Percentiles rank a stretch among this genome's conserved stretches.
These are phyloP conservation scores for Prinia subflava DNA, from an alignment of 2,113 vertebrate species.

Conservation along the genomic window DNA sequence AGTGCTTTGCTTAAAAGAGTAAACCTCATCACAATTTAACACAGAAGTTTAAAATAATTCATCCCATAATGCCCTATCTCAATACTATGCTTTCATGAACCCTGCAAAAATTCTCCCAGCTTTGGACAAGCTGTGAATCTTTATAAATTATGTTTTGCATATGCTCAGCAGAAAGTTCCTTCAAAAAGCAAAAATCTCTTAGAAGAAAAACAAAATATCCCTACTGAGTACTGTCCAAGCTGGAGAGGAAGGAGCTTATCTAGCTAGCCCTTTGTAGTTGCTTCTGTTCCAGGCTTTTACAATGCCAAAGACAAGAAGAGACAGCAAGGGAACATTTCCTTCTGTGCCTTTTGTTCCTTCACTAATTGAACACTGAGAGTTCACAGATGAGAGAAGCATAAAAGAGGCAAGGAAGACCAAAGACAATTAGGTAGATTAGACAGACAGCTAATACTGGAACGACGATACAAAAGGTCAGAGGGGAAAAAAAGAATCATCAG, in stretches of 20 bases:
- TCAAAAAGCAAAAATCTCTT: background rate
- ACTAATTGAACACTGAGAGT: constrained; percentile 24
- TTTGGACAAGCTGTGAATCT: background rate
- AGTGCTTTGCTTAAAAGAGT: background rate
- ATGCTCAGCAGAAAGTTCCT: background rate
- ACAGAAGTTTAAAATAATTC: background rate
- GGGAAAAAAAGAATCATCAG: background rate
- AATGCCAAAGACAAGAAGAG: constrained; percentile 37
- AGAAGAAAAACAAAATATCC: background rate
- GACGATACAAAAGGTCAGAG: constrained; percentile 12
- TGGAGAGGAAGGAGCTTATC: constrained; percentile 26
- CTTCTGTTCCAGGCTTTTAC: constrained; percentile 5
- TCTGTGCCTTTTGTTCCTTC: constrained; percentile 33
- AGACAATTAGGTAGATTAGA: constrained; percentile 59
- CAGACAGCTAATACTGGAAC: constrained; percentile 7
- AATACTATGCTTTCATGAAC: background rate
- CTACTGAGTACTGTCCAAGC: background rate
- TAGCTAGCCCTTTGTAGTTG: constrained; percentile 12
- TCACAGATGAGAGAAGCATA: constrained; percentile 37
- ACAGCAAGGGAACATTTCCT: constrained; percentile 47
- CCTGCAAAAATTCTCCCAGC: background rate
- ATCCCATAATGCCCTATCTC: background rate
- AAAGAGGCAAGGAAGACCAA: constrained; percentile 13
- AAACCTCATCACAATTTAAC: background rate
- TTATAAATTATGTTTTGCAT: background rate